Evolutionary conservation across 2,113 vertebrate species (phyloP), one percentile per base, ranked within the genome.

Genomic region (Ifrita kowaldi): DNA sequence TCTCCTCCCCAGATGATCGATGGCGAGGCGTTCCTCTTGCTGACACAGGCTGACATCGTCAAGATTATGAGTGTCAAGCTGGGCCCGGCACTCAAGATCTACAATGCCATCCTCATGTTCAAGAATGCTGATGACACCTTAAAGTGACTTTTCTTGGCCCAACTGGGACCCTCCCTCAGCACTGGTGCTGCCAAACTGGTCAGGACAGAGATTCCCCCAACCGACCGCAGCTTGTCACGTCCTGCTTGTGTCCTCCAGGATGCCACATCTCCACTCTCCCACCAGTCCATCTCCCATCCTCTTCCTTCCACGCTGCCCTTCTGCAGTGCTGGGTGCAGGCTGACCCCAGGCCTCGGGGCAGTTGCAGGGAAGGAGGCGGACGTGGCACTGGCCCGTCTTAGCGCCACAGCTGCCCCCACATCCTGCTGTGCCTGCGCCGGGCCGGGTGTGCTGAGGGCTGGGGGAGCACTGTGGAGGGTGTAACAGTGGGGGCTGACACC

Each of bases 21-120:
- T 39, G 99, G 99, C 5, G 99, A 99, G 93, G 99, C 99, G 6
- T 99, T 99, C 97, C 98, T 99, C 95, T 97, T 99, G 97, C 98
- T 99, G 96, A 99, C 99, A 3, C 99, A 99, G 98, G 98, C 98
- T 26, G 99, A 99, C 97, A 99, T 99, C 73, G 99, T 99, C 97
- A 99, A 99, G 98, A 99, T 99, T 93, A 99, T 99, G 99, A 99
- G 98, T 80, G 99, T 99, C 97, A 99, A 99, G 97, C 98, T 99
- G 39, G 99, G 99, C 64, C 99, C 99, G 0, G 99, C 99, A 39
- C 98, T 99, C 92, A 99, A 99, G 98, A 99, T 99, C 97, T 99
- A 99, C 98, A 99, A 99, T 28, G 98, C 99, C 98, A 99, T 99
- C 92, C 98, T 99, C 97, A 99, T 99, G 99, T 99, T 99, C 98